Conservation (phyloP, 2,888 invertebrate genomes). For the Drosophila monieri region DNA sequence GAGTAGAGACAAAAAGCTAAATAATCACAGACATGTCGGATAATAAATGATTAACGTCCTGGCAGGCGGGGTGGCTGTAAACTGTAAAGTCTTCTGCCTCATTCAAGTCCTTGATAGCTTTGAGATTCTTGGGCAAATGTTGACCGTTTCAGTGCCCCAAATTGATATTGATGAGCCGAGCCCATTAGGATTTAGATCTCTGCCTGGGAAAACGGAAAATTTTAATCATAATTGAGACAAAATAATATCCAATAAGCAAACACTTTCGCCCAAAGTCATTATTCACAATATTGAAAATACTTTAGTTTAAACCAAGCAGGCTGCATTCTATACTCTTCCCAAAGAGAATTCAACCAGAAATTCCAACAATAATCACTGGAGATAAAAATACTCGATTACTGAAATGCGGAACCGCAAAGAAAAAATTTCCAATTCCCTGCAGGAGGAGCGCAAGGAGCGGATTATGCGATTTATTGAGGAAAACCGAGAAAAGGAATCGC, state of each 20-base stretch:
- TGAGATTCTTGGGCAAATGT: conserved; percentile 16
- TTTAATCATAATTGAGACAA: not conserved
- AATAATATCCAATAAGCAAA: not conserved
- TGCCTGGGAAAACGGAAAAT: conserved; percentile 2
- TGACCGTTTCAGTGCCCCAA: conserved; percentile 40
- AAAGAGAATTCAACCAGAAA: not conserved
- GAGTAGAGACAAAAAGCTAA: conserved; percentile 65
- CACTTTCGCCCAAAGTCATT: not conserved
- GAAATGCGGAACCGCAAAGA: conserved; percentile 1
- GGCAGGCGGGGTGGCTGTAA: conserved; percentile 9
- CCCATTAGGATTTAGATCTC: conserved; percentile 5
- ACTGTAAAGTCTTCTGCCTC: conserved; percentile 23
- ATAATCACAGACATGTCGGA: conserved; percentile 77
- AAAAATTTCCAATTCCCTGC: not conserved
- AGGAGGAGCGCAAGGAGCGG: conserved; percentile 6
- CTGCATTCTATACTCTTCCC: not conserved
- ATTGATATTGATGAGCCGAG: conserved; percentile 67
- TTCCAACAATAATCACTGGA: not conserved
- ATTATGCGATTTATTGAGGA: conserved; percentile 20
- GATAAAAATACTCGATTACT: not conserved
- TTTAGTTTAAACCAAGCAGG: not conserved
- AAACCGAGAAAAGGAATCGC: conserved; percentile 64
- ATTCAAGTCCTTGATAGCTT: conserved; percentile 27
- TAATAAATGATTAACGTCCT: conserved; percentile 77
- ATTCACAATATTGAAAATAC: not conserved